Conservation (phyloP, 2,113 vertebrate species). For the Mastomys coucha region DNA sequence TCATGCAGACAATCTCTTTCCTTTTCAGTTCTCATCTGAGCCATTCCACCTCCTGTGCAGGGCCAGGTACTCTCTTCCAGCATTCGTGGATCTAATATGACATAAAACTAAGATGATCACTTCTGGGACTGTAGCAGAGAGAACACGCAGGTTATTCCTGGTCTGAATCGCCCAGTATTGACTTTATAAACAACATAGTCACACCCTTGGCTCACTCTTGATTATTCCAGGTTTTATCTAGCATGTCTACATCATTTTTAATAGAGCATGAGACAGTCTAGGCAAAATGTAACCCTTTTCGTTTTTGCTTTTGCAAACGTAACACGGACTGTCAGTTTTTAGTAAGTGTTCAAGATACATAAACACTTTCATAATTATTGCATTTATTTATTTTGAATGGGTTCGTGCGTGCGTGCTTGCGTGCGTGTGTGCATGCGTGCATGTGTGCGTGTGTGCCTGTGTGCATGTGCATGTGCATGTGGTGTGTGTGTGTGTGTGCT, state of each 20-base stretch:
- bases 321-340: neutral
- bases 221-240: neutral
- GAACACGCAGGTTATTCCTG: neutral
- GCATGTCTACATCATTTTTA: neutral
- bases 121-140: neutral
- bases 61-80: neutral
- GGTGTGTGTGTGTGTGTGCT: no score
- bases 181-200: neutral
- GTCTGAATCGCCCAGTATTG: neutral
- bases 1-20: neutral
- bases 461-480: no score
- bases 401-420: neutral
- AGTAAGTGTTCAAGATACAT: neutral
- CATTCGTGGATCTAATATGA: neutral
- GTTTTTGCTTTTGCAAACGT: neutral
- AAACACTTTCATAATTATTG: neutral
- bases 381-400: neutral
- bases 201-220: neutral
- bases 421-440: neutral
- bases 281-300: neutral
- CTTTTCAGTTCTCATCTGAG: neutral
- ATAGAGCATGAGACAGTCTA: neutral
- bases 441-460: no score
- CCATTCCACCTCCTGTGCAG: accelerated
- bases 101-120: no score